phyloP scores from a whole-genome alignment of 2,113 vertebrate species.

The Vireo altiloquus region DNA sequence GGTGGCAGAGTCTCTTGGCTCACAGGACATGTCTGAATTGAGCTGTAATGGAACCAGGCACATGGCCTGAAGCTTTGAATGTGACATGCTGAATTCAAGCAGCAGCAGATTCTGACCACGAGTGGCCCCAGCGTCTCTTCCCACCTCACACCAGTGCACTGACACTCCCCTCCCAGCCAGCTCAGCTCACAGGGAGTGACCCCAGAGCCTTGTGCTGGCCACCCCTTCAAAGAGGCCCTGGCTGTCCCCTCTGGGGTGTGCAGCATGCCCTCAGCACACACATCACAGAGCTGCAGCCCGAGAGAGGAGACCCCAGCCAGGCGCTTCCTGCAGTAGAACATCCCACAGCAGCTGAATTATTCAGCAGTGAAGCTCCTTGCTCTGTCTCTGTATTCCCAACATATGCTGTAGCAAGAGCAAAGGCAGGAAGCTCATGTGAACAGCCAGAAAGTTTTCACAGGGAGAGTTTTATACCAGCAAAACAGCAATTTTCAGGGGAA shows the following conservation, averaged over 20 bases:
- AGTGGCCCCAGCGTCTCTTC: background rate
- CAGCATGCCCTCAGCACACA: background rate
- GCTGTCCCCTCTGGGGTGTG: background rate
- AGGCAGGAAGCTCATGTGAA: background rate
- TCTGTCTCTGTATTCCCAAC: background rate
- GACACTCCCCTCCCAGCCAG: background rate
- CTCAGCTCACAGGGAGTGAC: background rate
- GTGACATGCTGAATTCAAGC: background rate
- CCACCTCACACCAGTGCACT: background rate
- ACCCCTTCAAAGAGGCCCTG: background rate
- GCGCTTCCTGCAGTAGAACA: rapidly evolving
- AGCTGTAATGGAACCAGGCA: background rate
- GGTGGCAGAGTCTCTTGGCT: background rate
- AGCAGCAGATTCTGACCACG: background rate
- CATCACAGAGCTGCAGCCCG: background rate
- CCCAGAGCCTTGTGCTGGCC: background rate
- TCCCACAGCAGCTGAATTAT: slow-evolving; percentile 39
- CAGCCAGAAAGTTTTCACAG: background rate
- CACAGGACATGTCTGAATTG: background rate
- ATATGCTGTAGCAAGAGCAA: background rate
- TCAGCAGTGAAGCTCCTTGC: background rate
- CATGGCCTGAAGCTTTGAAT: background rate
- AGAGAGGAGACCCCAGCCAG: background rate
- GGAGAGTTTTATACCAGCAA: background rate
- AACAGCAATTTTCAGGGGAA: background rate